phyloP scores from a whole-genome alignment of 2,113 vertebrate genomes.

The Mionectes macconnelli region DNA sequence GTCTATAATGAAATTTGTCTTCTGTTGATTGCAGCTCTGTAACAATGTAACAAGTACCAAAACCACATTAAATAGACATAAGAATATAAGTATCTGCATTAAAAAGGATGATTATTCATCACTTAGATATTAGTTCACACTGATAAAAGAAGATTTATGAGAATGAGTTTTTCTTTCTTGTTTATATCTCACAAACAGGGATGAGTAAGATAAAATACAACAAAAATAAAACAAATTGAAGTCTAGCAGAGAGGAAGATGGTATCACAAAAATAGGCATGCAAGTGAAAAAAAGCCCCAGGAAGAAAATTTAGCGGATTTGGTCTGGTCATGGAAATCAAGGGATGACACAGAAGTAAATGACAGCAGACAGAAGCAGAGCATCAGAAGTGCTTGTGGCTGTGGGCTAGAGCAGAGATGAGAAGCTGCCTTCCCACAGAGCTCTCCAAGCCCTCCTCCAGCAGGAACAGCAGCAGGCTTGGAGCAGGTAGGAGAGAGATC shows the following conservation, averaged over 20 bases:
- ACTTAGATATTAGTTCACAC: not conserved
- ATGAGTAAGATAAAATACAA: not conserved
- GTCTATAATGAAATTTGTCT: not conserved
- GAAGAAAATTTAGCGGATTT: not conserved
- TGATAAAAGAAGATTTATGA: not conserved
- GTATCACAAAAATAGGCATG: not conserved
- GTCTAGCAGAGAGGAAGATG: not conserved
- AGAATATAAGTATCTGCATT: not conserved
- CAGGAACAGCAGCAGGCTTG: not conserved
- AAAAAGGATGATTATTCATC: not conserved
- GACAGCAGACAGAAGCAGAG: not conserved
- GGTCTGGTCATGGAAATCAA: not conserved
- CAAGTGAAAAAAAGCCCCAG: not conserved
- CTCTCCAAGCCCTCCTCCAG: not conserved
- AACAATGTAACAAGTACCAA: not conserved
- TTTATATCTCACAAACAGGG: not conserved
- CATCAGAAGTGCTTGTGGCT: not conserved
- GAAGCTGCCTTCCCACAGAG: not conserved
- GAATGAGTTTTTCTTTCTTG: not conserved
- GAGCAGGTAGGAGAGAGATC: not conserved
- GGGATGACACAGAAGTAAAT: not conserved
- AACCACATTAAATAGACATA: not conserved
- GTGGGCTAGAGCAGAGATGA: not conserved
- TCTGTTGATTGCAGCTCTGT: not conserved
- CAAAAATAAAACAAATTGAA: not conserved